phyloP scores from a whole-genome alignment of 1,140 invertebrate genomes.

The Heliconius hermathena region DNA sequence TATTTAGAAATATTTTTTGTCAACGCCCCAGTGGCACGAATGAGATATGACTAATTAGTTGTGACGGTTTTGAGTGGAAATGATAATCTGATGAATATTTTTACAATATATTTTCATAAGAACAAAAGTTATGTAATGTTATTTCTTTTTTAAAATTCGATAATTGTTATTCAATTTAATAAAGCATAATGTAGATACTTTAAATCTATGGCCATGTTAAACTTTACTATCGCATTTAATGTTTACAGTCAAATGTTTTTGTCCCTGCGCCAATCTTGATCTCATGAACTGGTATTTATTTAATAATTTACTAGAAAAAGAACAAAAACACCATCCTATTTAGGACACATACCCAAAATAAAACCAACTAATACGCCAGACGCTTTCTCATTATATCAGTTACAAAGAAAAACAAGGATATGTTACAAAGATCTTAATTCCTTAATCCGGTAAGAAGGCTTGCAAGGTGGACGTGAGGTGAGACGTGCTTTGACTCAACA shows the following conservation, averaged over 20 bases:
- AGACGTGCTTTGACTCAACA: slow-evolving; percentile 59
- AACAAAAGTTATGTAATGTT: no score
- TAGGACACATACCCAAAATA: background rate
- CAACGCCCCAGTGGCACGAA: background rate
- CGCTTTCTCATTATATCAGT: slow-evolving; percentile 5
- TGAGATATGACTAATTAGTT: no score
- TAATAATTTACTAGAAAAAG: no score
- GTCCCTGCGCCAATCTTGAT: no score
- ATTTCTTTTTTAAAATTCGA: no score
- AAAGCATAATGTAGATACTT: no score
- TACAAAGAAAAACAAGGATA: slow-evolving; percentile 54
- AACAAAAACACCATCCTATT: background rate
- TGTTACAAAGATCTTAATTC: slow-evolving; percentile 71
- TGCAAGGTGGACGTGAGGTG: slow-evolving; percentile 66
- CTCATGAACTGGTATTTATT: no score
- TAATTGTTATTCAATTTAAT: no score
- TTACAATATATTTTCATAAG: no score
- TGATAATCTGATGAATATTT: background rate
- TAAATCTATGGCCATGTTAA: no score
- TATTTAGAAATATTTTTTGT: slow-evolving; percentile 1
- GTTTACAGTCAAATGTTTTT: no score
- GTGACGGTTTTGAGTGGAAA: background rate
- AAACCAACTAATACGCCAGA: background rate
- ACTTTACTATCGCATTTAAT: no score
- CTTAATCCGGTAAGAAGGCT: slow-evolving; percentile 67